A percentile compares a stretch with the other conserved stretches of the same genome.
Conservation (phyloP, 2,888 invertebrate species). For the Leucophenga maculata region DNA sequence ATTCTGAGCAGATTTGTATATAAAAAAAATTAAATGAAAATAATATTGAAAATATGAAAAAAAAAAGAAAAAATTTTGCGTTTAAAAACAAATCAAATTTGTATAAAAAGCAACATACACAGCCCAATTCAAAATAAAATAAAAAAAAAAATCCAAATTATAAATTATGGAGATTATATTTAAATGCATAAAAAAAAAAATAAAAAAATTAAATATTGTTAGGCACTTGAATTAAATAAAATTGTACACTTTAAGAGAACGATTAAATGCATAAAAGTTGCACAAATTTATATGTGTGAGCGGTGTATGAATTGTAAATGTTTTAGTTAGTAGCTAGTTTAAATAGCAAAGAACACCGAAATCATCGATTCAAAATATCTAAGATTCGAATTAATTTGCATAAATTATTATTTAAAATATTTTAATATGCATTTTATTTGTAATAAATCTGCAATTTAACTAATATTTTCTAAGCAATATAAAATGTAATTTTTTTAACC, state of each 20-base stretch:
- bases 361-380: too few species aligned
- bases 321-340: constrained; percentile 16
- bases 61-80: constrained; percentile 18
- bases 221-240: constrained; percentile 8
- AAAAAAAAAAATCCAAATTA: background rate
- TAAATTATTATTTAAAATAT: background rate
- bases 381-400: background rate
- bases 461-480: too few species aligned
- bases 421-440: too few species aligned
- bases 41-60: background rate
- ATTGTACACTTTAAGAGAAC: background rate
- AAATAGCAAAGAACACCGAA: background rate
- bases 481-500: background rate
- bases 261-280: background rate
- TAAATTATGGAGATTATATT: background rate
- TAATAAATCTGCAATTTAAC: too few species aligned
- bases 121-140: background rate
- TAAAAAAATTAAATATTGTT: background rate
- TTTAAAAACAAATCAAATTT: constrained; percentile 35
- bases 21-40: constrained; percentile 6
- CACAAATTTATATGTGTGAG: background rate
- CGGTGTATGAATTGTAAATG: background rate
- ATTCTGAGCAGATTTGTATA: constrained; percentile 30
- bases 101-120: constrained; percentile 19
- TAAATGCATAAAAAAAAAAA: background rate